Conservation (phyloP, 1,140 invertebrate genomes). For the Probaryconus sp. region DNA sequence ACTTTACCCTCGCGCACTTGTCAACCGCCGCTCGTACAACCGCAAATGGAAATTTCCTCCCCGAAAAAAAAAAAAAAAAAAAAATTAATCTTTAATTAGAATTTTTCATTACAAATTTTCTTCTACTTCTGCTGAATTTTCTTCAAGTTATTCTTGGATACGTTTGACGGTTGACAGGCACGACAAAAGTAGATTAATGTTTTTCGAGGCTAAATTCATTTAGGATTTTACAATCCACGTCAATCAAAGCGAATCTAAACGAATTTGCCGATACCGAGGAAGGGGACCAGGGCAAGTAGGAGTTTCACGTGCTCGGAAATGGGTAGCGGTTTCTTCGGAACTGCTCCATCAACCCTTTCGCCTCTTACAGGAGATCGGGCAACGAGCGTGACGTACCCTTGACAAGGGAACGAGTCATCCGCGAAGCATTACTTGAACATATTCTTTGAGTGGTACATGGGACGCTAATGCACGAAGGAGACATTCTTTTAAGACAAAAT, state of each 20-base stretch:
- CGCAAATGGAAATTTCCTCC: conserved; percentile 77
- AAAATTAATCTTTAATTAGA: conserved; percentile 65
- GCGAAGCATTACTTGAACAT: conserved; percentile 63
- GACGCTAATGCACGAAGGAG: background rate
- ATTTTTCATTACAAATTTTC: conserved; percentile 16
- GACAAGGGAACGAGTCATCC: conserved; percentile 64
- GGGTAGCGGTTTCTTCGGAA: conserved; percentile 52
- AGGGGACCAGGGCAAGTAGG: conserved; percentile 20
- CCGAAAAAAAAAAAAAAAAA: no score
- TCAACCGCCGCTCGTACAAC: conserved; percentile 65
- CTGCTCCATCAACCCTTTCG: conserved; percentile 62
- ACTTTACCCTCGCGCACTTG: conserved; percentile 65
- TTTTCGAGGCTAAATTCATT: background rate
- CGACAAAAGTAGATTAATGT: background rate
- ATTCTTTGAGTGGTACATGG: conserved; percentile 43
- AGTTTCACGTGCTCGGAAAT: conserved; percentile 56
- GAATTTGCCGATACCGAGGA: conserved; percentile 38
- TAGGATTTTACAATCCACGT: conserved; percentile 20
- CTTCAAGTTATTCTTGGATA: no score
- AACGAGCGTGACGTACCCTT: conserved; percentile 63
- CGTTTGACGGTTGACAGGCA: no score
- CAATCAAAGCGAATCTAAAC: conserved; percentile 29
- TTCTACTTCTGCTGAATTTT: no score
- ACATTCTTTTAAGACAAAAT: background rate
- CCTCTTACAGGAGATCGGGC: conserved; percentile 56